Evolutionary conservation across 2,113 vertebrate species (phyloP).

Genomic region (Tinamus guttatus): DNA sequence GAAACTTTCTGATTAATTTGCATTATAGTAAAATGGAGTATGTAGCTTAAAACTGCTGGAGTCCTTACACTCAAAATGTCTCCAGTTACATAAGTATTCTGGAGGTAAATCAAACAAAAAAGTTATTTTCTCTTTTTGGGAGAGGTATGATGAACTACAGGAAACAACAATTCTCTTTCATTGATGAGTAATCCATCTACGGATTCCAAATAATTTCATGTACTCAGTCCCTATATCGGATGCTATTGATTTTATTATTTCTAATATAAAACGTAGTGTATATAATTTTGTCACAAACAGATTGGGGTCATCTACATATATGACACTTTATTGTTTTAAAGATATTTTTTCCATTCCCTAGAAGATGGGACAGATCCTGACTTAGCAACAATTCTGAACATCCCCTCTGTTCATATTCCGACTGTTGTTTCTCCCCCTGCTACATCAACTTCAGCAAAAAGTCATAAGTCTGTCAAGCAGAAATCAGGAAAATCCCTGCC

Average conservation of each 20-base stretch:
- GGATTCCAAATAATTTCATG: background rate
- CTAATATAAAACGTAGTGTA: background rate
- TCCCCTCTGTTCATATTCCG: slow-evolving; percentile 64
- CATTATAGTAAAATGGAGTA: background rate
- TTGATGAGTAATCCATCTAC: background rate
- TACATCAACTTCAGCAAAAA: slow-evolving; percentile 36
- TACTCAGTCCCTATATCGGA: background rate
- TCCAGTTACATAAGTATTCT: background rate
- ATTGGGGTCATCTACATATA: background rate
- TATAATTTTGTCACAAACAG: background rate
- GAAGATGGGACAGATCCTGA: slow-evolving; percentile 61
- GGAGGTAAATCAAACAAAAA: background rate
- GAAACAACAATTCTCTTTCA: background rate
- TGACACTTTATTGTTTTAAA: background rate
- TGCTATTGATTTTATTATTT: background rate
- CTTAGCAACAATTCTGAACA: slow-evolving; percentile 71
- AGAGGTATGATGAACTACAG: background rate
- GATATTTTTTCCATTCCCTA: background rate
- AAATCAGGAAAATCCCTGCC: slow-evolving; percentile 57
- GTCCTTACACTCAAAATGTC: background rate
- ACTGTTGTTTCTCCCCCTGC: slow-evolving; percentile 27
- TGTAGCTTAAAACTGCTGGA: background rate
- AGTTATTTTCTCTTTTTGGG: background rate
- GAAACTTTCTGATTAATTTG: background rate
- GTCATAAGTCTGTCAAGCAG: slow-evolving; percentile 54